A percentile compares a stretch with the other conserved stretches of the same genome.
These are phyloP conservation scores for Dryobates pubescens DNA, from an alignment of 2,797 vertebrate species.

Conservation along the genomic window DNA sequence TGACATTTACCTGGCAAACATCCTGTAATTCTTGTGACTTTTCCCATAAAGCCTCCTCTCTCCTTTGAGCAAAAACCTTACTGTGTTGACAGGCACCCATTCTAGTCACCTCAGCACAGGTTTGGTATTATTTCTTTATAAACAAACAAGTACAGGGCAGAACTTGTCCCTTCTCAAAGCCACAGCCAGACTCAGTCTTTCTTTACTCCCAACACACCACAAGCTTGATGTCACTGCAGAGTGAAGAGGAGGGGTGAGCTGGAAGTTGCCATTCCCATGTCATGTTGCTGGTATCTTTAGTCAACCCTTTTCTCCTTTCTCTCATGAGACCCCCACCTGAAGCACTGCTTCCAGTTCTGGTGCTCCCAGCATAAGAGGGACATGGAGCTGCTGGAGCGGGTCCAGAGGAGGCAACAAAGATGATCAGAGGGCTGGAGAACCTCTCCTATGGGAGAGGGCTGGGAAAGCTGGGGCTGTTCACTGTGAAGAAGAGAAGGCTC, in stretches of 20 bases:
- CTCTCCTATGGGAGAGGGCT: too few species aligned
- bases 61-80: neutral
- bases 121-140: neutral
- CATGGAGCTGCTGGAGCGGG: too few species aligned
- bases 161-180: neutral
- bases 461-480: too few species aligned
- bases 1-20: too few species aligned
- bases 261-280: neutral
- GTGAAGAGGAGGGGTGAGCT: neutral
- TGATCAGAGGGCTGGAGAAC: too few species aligned
- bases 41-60: neutral
- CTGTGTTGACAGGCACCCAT: neutral
- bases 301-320: neutral
- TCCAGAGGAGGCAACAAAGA: too few species aligned
- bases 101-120: neutral
- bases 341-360: too few species aligned
- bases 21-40: neutral
- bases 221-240: neutral
- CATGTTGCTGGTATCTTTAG: neutral
- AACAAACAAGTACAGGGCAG: neutral
- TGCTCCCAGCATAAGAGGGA: too few species aligned
- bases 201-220: fast-evolving
- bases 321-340: too few species aligned
- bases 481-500: too few species aligned
- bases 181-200: neutral